Evolutionary conservation across 2,113 vertebrate species (phyloP), one percentile per base, ranked within the genome.

Genomic region (Gasterosteus aculeatus): DNA sequence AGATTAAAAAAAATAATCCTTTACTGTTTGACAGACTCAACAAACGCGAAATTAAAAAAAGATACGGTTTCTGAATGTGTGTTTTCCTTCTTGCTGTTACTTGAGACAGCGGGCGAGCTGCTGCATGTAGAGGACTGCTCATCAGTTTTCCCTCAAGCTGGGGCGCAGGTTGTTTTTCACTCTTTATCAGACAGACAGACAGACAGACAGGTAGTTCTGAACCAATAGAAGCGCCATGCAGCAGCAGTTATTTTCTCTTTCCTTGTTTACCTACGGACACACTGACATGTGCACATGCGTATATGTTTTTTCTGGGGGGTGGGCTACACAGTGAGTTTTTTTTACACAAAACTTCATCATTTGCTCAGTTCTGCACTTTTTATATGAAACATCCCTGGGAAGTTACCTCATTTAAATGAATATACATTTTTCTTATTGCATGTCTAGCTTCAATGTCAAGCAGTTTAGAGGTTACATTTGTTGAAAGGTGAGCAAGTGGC

Each of bases 31-130:
- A 89, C 83, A 82, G 54, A 74, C 42, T 73, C 35, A 72, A 57
- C 73, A 69, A 51, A 33, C 33, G 33, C 5, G 33, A 33, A 5
- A 33, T n/a, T n/a, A 33, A 33, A 33, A 4, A 33, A 33, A 33
- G 33, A 33, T 26, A 33, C 33, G n/a, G 3, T 57, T 26, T 71
- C 57, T 69, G 15, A 77, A 80, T 38, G 46, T 67, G 63, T 58
- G 2, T 71, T 88, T 81, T 77, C 56, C 71, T 54, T 78, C 79
- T 75, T 87, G 87, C 83, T 81, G 74, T 85, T 82, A 72, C 69
- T 77, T 83, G 64, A 89, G 77, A 81, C 74, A 75, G 68, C 18
- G 14, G 58, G 68, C 85, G 56, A 92, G 91, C 73, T 22, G 54
- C 79, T 72, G 78, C 92, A 87, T 38, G 91, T 31, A 18, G 42